These are phyloP conservation scores for Caenorhabditis sp. DNA, from an alignment of 2,888 invertebrate genomes.

Conservation along the genomic window DNA sequence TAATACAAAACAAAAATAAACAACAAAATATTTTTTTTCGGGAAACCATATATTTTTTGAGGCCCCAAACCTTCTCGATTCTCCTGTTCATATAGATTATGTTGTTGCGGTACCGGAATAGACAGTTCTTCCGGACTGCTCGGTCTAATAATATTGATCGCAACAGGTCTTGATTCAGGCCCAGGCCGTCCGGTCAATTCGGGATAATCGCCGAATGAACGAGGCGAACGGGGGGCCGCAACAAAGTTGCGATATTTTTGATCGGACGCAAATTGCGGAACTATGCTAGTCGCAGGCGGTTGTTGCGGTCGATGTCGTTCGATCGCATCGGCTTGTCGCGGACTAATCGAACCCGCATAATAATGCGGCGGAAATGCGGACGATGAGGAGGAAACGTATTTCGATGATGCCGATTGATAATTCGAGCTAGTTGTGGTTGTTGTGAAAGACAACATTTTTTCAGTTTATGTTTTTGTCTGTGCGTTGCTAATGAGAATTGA, in stretches of 20 bases:
- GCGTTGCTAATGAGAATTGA: constrained; percentile 5
- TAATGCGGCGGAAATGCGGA: constrained; percentile 44
- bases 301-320: constrained; percentile 44
- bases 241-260: constrained; percentile 44
- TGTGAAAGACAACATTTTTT: constrained; percentile 31
- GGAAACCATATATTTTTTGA: neutral
- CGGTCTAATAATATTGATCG: constrained; percentile 20
- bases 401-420: constrained; percentile 26
- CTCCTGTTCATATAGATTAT: neutral
- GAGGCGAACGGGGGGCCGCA: constrained; percentile 43
- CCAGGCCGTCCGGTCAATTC: constrained; percentile 36
- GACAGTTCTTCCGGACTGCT: neutral
- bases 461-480: neutral
- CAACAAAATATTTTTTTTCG: neutral
- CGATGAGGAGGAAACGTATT: constrained; percentile 10
- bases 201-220: constrained; percentile 54
- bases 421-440: constrained; percentile 29
- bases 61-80: neutral
- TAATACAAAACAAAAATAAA: constrained; percentile 3
- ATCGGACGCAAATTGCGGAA: constrained; percentile 33
- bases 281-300: constrained; percentile 18
- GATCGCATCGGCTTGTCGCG: constrained; percentile 55
- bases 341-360: constrained; percentile 49
- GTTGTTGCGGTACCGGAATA: neutral
- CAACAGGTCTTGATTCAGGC: constrained; percentile 5